These are phyloP conservation scores for Quiscalus mexicanus DNA, from an alignment of 2,113 vertebrate species.

Conservation along the genomic window DNA sequence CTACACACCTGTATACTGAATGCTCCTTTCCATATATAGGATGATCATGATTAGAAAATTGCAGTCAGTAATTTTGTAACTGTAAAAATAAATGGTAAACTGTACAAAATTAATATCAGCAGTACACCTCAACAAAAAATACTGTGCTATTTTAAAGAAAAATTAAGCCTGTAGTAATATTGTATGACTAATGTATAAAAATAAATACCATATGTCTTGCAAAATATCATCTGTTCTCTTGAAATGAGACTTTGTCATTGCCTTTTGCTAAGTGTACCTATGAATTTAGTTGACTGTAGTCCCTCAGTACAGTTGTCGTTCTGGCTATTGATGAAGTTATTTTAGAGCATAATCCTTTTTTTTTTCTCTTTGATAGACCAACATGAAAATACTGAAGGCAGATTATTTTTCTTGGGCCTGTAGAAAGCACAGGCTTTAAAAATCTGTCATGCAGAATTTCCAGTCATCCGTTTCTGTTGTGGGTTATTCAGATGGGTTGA, in stretches of 20 bases:
- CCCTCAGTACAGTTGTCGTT: background rate
- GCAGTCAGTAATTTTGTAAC: background rate
- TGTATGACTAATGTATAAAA: slow-evolving; percentile 21
- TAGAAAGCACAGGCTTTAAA: background rate
- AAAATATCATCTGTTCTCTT: background rate
- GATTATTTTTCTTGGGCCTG: background rate
- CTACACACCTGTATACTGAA: background rate
- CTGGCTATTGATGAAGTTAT: background rate
- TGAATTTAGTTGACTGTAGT: background rate
- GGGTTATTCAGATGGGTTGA: background rate
- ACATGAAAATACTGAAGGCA: background rate
- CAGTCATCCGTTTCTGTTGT: background rate
- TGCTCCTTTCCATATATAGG: background rate
- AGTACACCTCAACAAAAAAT: background rate
- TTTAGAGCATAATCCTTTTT: background rate
- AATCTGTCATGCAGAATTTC: background rate
- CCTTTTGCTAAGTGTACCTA: background rate
- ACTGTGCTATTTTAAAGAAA: slow-evolving; percentile 5
- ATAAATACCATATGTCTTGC: slow-evolving; percentile 27
- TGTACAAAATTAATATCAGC: background rate
- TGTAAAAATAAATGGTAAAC: background rate
- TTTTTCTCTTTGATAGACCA: background rate
- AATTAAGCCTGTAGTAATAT: slow-evolving; percentile 20
- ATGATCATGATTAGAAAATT: background rate
- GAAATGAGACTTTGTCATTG: background rate